Percentiles rank a stretch among this genome's conserved stretches.
Conservation (phyloP, 2,113 vertebrate genomes). For the Aphyosemion australe region DNA sequence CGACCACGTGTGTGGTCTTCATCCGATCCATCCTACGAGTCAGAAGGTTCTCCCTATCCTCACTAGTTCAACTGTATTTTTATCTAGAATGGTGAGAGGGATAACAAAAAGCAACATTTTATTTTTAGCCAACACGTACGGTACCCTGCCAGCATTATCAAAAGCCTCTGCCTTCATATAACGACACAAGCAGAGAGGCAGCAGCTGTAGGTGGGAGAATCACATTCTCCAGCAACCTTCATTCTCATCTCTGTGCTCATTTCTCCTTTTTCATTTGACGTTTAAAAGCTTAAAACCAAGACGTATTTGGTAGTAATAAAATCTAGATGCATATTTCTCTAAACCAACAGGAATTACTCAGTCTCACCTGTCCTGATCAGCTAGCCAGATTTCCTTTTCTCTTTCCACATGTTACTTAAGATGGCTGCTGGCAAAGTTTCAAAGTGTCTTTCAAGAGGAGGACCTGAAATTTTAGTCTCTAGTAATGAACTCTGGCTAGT, state of each 20-base stretch:
- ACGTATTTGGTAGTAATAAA: no score
- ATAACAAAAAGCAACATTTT: conserved; percentile 18
- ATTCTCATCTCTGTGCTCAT: neutral
- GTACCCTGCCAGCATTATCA: conserved; percentile 23
- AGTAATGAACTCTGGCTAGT: conserved; percentile 17
- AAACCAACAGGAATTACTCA: no score
- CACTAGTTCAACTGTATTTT: neutral
- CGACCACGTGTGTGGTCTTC: conserved; percentile 30
- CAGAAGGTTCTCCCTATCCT: neutral
- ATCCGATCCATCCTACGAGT: conserved; percentile 12
- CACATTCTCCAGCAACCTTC: conserved; percentile 21
- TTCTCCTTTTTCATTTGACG: no score
- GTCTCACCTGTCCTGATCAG: no score
- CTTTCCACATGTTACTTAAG: neutral
- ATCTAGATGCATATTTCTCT: no score
- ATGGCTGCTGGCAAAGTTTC: neutral
- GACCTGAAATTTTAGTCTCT: conserved; percentile 3
- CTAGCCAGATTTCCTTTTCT: conserved; percentile 6
- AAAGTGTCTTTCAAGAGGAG: conserved; percentile 9
- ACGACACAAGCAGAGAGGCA: conserved; percentile 17
- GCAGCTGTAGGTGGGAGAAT: conserved; percentile 44
- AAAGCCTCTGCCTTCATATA: conserved; percentile 38
- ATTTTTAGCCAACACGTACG: conserved; percentile 33
- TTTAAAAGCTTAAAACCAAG: no score
- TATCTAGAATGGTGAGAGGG: conserved; percentile 3